Evolutionary conservation across 2,888 invertebrate species (phyloP).

Genomic region (Dolichomitus sp.): DNA sequence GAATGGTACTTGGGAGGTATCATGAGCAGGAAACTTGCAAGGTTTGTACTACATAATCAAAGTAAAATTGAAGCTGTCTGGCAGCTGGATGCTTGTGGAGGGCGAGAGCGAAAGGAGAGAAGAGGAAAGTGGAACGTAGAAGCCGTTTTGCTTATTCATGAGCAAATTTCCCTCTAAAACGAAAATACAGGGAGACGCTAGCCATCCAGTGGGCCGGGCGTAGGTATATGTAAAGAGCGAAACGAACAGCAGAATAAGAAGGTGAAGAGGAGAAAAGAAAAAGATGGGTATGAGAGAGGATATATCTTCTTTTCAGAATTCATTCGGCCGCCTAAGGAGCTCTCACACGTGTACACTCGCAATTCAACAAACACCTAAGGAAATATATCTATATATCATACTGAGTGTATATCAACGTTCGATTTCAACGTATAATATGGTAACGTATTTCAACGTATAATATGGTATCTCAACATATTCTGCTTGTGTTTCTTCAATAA

Average conservation of each 20-base stretch:
- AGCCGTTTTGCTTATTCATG: constrained; percentile 75
- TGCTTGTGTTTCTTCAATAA: background rate
- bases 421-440: background rate
- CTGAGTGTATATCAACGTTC: background rate
- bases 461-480: background rate
- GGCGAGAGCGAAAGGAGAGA: constrained; percentile 45
- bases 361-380: background rate
- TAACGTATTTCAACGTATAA: background rate
- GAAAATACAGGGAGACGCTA: constrained; percentile 69
- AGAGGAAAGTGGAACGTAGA: constrained; percentile 65
- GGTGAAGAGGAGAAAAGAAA: constrained; percentile 52
- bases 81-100: constrained; percentile 53
- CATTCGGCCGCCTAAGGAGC: constrained; percentile 25
- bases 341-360: constrained; percentile 13
- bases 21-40: constrained; percentile 63
- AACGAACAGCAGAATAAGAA: constrained; percentile 56
- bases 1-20: constrained; percentile 39
- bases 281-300: constrained; percentile 14
- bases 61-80: constrained; percentile 72
- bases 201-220: constrained; percentile 34
- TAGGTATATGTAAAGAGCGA: constrained; percentile 33
- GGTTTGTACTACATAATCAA: constrained; percentile 73
- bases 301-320: constrained; percentile 36
- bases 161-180: constrained; percentile 76
- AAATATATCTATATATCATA: background rate